phyloP scores from a whole-genome alignment of 2,797 vertebrate species.

The Apogon talboti region DNA sequence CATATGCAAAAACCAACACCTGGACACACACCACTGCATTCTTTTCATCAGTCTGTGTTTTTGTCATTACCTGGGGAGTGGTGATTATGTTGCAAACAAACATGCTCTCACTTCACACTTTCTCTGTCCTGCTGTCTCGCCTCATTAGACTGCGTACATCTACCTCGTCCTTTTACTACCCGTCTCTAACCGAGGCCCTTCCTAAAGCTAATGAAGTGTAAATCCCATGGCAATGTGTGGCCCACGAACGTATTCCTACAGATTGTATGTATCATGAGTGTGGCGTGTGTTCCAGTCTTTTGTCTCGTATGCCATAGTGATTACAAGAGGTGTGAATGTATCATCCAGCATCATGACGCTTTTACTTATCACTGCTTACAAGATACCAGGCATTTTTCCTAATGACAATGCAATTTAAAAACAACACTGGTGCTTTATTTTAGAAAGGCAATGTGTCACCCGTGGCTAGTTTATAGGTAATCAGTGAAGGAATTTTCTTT shows the following conservation, averaged over 20 bases:
- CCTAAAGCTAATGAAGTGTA: slow-evolving; percentile 65
- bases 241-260: slow-evolving; percentile 41
- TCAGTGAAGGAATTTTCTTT: slow-evolving; percentile 42
- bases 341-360: slow-evolving; percentile 30
- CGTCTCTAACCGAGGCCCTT: slow-evolving; percentile 43
- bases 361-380: slow-evolving; percentile 3
- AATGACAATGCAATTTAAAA: slow-evolving; percentile 33
- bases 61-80: slow-evolving; percentile 51
- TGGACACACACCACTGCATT: not conserved
- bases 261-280: slow-evolving; percentile 9
- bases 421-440: slow-evolving; percentile 8
- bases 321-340: slow-evolving; percentile 23
- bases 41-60: slow-evolving; percentile 18
- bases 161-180: slow-evolving; percentile 38
- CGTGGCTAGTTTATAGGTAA: slow-evolving; percentile 40
- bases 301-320: slow-evolving; percentile 33
- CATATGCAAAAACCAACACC: slow-evolving; percentile 22
- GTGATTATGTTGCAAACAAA: slow-evolving; percentile 69
- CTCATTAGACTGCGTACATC: slow-evolving; percentile 59
- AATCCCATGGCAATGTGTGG: slow-evolving; percentile 48
- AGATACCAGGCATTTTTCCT: slow-evolving; percentile 23
- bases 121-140: slow-evolving; percentile 30
- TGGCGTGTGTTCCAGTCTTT: not conserved
- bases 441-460: slow-evolving; percentile 7
- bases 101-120: slow-evolving; percentile 42